Base-by-base conservation (phyloP, 2,888 invertebrate species). In the Dromius quadrimaculatus region DNA sequence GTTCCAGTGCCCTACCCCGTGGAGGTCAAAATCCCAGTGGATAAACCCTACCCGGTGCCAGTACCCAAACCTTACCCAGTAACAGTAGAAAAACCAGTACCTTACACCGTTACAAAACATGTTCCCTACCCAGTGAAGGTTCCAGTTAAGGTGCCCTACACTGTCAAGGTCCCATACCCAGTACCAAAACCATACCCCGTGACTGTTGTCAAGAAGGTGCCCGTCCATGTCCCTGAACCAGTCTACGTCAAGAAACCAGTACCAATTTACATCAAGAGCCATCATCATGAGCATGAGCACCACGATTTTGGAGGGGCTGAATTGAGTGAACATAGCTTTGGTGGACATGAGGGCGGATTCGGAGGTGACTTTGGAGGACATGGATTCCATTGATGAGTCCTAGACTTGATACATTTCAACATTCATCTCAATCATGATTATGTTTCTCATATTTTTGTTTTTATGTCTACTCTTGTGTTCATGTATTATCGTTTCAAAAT, bases 141-240 rank as follows among this genome's bases (percentile, higher is more conserved):
- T 9, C 81, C 82, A 38, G 78, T 80, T 17, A 79, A 81, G 57
- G 77, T 77, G 41, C 76, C 70, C 13, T 61, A 38, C 36, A 45
- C 41, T 13, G 76, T 77, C 19, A 77, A 76, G 22, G 79, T 82
- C 5, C 77, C 81, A 5, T 62, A 64, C 4, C 59, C 13, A 32
- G 63, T 38, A 8, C 59, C 81, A 50, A 78, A 80, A 65, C 80
- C 80, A 70, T 79, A 79, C 54, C 80, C 83, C n/a, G 84, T 85
- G 15, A 85, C 84, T 61, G 81, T 83, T 2, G 79, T 82, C 32
- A 80, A 81, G 45, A 73, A 82, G 80, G 81, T 81, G 17, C 79
- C 80, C 71, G 81, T 82, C 2, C 77, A 69, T 13, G 57, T 72
- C 9, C 72, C 72, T n/a, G 69, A 70, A 54, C 83, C 84, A 2